These are phyloP conservation scores for Mirza zaza DNA, from an alignment of 2,113 vertebrate genomes.

Conservation along the genomic window DNA sequence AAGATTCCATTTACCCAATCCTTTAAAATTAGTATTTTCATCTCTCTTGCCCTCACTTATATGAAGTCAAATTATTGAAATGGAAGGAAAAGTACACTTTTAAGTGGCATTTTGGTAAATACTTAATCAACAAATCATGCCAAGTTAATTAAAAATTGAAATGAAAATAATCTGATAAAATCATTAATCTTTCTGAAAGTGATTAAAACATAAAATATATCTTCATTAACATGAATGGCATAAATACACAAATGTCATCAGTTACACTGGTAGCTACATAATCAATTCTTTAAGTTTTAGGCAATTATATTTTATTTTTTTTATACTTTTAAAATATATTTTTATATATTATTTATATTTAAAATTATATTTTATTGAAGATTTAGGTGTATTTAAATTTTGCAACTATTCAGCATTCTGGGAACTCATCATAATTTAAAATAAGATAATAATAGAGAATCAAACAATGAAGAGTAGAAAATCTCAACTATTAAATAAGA, in stretches of 20 bases:
- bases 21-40: constrained; percentile 44
- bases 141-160: constrained; percentile 63
- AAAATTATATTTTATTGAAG: background rate
- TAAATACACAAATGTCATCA: background rate
- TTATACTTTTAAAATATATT: too few species aligned
- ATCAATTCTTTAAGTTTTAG: constrained; percentile 18
- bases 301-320: background rate
- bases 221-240: constrained; percentile 50
- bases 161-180: constrained; percentile 67
- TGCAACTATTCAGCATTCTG: background rate
- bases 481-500: background rate
- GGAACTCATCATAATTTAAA: background rate
- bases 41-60: background rate
- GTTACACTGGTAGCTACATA: background rate
- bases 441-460: background rate
- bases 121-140: constrained; percentile 42
- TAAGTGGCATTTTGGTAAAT: constrained; percentile 48
- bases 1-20: background rate
- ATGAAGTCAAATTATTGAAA: constrained; percentile 29
- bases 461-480: constrained; percentile 2
- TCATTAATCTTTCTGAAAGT: constrained; percentile 37
- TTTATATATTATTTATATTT: background rate
- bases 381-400: constrained; percentile 10
- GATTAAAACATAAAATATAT: constrained; percentile 60
- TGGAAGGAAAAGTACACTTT: constrained; percentile 21